Evolutionary conservation across 2,113 vertebrate species (phyloP), one percentile per base, ranked within the genome.

Genomic region (Oncorhynchus nerka): DNA sequence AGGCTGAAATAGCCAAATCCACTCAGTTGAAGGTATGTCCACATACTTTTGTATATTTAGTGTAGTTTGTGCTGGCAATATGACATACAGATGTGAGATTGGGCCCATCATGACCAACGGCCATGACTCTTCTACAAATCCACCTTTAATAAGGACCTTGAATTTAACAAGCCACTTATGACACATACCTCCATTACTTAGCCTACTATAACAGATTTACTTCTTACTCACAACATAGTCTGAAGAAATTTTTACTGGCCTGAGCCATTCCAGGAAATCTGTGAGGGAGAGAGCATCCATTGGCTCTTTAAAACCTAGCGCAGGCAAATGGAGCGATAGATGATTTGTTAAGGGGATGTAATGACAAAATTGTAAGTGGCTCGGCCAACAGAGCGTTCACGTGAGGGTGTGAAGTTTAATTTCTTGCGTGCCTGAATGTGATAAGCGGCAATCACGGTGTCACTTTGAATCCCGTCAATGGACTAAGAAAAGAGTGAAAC

Each of bases 361-460:
- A 85, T 78, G 81, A 83, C 70, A 34, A 65, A 86, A 85, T 84
- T 79, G 76, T 81, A 84, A 84, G 83, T 39, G 81, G 72, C 74
- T 81, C 80, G 77, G 84, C 88, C 85, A 75, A 55, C 70, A 0
- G 81, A 85, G 79, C 75, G 66, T 86, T 83, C 78, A 88, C 84
- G 83, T 85, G 75, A 76, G 80, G 74, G 82, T 51, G 39, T 55
- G 69, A 68, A 75, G 74, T 84, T 87, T 85, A 82, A 90, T 87
- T 86, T 86, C 70, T 84, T 85, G 75, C 75, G 76, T 87, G 81
- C 81, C 79, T 81, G 76, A 34, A 71, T 82, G 76, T 83, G 87
- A 90, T 85, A 86, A 87, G 78, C 84, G 83, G 76, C 55, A 77
- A 81, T 82, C 77, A 67, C 74, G 83, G 79, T 79, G 82, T 77